Conservation (phyloP, 2,797 vertebrate species). For the Takifugu ocellatus region DNA sequence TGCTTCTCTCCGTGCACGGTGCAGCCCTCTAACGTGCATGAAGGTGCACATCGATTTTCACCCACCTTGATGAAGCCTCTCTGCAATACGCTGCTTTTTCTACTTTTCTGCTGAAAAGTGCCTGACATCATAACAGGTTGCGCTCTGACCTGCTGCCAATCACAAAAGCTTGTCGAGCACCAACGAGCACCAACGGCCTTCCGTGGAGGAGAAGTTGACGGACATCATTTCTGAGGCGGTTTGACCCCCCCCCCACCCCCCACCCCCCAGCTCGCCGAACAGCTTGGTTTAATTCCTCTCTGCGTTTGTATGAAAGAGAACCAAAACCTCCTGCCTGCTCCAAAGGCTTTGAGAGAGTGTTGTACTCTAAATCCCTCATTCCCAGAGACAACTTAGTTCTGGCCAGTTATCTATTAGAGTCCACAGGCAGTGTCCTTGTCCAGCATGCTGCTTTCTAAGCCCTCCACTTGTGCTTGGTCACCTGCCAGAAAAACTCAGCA, state of each 20-base stretch:
- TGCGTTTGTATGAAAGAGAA: conserved; percentile 44
- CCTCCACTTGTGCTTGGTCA: conserved; percentile 33
- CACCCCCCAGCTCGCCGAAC: conserved; percentile 21
- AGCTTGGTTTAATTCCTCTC: conserved; percentile 44
- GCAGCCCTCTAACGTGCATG: conserved; percentile 51
- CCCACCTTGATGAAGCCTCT: conserved; percentile 49
- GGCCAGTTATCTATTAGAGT: conserved; percentile 59
- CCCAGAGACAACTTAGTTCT: conserved; percentile 55
- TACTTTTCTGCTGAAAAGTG: conserved; percentile 52
- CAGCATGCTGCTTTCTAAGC: conserved; percentile 42
- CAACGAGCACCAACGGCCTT: conserved; percentile 42
- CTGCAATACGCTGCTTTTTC: conserved; percentile 42
- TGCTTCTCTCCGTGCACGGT: conserved; percentile 59
- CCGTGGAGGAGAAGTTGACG: conserved; percentile 34
- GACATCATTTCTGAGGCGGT: conserved; percentile 40
- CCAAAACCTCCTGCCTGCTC: conserved; percentile 4
- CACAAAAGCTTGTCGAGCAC: conserved; percentile 49
- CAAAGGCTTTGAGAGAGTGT: conserved; percentile 33
- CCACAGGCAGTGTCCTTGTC: conserved; percentile 40
- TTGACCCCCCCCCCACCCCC: conserved; percentile 17
- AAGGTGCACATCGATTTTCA: conserved; percentile 64
- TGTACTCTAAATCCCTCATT: conserved; percentile 32
- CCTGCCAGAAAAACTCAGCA: conserved; percentile 50
- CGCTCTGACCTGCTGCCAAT: conserved; percentile 51
- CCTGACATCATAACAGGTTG: conserved; percentile 39